phyloP scores from a whole-genome alignment of 2,888 invertebrate species.

The Rapana venosa region DNA sequence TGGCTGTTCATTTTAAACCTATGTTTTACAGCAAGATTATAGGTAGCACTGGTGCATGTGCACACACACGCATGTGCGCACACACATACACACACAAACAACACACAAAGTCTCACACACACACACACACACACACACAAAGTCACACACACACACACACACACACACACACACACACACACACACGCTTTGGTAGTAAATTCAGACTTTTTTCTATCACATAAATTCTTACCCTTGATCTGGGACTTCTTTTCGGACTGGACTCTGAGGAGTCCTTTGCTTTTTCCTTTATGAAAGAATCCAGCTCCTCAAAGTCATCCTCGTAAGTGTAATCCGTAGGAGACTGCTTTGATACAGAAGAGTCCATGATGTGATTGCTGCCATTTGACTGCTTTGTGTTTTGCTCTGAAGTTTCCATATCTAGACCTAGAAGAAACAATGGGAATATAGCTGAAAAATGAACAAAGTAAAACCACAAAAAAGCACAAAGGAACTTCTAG shows the following conservation, averaged over 20 bases:
- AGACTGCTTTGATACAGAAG: not conserved
- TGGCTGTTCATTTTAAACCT: too few relatives aligned
- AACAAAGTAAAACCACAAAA: not conserved
- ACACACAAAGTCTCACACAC: not conserved
- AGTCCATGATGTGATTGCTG: not conserved
- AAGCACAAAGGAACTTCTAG: not conserved
- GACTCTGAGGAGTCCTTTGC: not conserved
- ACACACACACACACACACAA: not conserved
- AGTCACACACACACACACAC: not conserved
- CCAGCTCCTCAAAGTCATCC: constrained; percentile 65
- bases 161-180: not conserved
- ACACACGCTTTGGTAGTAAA: not conserved
- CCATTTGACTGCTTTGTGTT: not conserved
- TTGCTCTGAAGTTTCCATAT: constrained; percentile 12
- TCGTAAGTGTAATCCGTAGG: constrained; percentile 49
- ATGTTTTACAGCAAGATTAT: not conserved
- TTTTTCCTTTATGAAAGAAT: constrained; percentile 48
- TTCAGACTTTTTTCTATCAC: not conserved
- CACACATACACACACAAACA: not conserved
- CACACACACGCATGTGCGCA: not conserved
- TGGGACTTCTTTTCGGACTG: not conserved
- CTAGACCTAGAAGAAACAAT: constrained; percentile 5
- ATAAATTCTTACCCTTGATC: not conserved
- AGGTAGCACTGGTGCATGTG: not conserved
- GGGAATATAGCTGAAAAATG: not conserved